phyloP scores from a whole-genome alignment of 2,888 invertebrate species.

The Plemyria rubiginata region DNA sequence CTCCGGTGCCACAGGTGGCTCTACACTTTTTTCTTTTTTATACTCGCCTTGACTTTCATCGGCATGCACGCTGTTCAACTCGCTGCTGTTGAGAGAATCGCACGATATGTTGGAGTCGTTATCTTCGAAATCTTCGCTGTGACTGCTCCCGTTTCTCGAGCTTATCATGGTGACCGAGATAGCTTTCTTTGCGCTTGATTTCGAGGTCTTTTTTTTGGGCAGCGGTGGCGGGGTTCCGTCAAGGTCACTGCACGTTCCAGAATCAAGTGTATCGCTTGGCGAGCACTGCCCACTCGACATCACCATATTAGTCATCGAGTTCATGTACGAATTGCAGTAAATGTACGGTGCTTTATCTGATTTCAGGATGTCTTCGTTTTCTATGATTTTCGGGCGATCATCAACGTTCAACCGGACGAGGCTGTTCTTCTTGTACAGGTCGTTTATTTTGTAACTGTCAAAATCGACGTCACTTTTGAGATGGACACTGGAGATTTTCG shows the following conservation, averaged over 20 bases:
- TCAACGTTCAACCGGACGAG: constrained; percentile 86
- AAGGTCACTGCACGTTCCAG: constrained; percentile 93
- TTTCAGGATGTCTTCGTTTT: constrained; percentile 77
- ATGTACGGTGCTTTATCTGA: constrained; percentile 83
- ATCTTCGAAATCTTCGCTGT: constrained; percentile 89
- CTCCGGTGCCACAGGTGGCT: constrained; percentile 66
- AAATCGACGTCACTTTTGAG: constrained; percentile 78
- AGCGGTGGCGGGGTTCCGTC: constrained; percentile 90
- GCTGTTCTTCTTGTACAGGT: constrained; percentile 76
- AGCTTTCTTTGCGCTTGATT: constrained; percentile 77
- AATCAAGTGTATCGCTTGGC: constrained; percentile 92
- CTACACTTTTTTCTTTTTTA: constrained; percentile 72
- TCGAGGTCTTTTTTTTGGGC: constrained; percentile 87
- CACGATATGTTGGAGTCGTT: constrained; percentile 92
- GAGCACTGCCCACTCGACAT: constrained; percentile 94
- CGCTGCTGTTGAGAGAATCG: constrained; percentile 91
- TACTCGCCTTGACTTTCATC: constrained; percentile 79
- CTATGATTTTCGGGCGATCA: constrained; percentile 78
- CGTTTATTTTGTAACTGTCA: constrained; percentile 70
- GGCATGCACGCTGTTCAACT: constrained; percentile 83
- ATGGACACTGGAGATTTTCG: constrained; percentile 79
- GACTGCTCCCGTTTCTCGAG: constrained; percentile 81
- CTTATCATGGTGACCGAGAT: constrained; percentile 85
- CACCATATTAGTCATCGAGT: constrained; percentile 81
- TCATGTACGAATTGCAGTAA: constrained; percentile 86